Conservation (phyloP, 1,140 invertebrate species). For the Lucilia sericata region DNA sequence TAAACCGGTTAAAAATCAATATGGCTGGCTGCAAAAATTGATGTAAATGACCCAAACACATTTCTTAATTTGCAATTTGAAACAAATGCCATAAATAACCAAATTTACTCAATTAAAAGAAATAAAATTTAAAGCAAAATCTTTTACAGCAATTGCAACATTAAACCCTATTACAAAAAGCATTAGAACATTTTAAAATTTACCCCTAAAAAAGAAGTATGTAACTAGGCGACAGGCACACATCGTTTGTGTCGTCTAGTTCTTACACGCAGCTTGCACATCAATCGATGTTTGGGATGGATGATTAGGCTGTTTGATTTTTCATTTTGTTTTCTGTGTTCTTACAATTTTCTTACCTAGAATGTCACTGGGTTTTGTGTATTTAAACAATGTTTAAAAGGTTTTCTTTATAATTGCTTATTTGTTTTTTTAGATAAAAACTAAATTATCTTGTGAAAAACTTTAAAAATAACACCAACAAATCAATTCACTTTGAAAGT, state of each 20-base stretch:
- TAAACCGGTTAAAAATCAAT: conserved; percentile 41
- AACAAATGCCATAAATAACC: too few relatives aligned
- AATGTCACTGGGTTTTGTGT: neutral
- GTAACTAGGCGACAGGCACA: too few relatives aligned
- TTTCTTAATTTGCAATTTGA: neutral
- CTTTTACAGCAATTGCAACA: too few relatives aligned
- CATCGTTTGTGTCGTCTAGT: too few relatives aligned
- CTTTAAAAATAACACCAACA: conserved; percentile 30
- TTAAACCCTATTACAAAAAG: too few relatives aligned
- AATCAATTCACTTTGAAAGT: conserved; percentile 42
- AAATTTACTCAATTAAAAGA: too few relatives aligned
- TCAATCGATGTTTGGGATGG: too few relatives aligned
- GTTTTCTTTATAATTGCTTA: neutral
- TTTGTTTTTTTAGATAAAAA: neutral
- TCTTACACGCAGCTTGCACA: too few relatives aligned
- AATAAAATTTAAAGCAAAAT: too few relatives aligned
- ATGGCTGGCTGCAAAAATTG: conserved; percentile 22
- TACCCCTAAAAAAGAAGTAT: too few relatives aligned
- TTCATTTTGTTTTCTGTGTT: neutral
- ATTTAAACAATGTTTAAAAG: neutral
- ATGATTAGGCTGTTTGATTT: too few relatives aligned
- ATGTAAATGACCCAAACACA: neutral
- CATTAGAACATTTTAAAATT: too few relatives aligned
- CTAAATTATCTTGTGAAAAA: neutral
- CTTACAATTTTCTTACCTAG: conserved; percentile 18